Percentiles rank a stretch among this genome's conserved stretches.
These are phyloP conservation scores for Kobus ellipsiprymnus DNA, from an alignment of 2,113 vertebrate genomes.

Conservation along the genomic window DNA sequence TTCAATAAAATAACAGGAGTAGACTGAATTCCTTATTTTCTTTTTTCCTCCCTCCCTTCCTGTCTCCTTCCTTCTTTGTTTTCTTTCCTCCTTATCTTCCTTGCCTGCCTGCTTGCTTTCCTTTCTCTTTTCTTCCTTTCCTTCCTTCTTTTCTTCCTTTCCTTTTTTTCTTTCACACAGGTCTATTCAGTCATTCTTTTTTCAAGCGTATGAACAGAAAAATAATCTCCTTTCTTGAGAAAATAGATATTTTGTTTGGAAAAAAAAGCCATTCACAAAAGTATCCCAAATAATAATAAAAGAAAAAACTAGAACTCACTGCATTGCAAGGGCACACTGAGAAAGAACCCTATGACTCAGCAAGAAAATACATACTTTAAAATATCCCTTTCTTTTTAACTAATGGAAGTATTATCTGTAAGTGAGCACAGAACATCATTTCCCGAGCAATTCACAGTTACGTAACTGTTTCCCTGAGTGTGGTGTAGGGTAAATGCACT, in stretches of 20 bases:
- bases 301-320: not conserved
- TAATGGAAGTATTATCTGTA: not conserved
- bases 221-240: not conserved
- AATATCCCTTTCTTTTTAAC: slow-evolving; percentile 27
- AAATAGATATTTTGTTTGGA: not conserved
- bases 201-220: not conserved
- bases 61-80: not conserved
- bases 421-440: not conserved
- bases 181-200: not conserved
- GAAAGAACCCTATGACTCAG: slow-evolving; percentile 25
- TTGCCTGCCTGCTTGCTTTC: not conserved
- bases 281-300: slow-evolving; percentile 11
- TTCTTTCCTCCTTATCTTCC: too few species aligned
- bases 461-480: not conserved
- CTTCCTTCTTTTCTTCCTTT: not conserved
- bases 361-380: slow-evolving; percentile 4
- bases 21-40: not conserved
- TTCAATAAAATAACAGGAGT: not conserved
- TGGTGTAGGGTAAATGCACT: not conserved
- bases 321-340: not conserved
- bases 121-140: not conserved
- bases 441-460: not conserved
- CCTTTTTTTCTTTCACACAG: not conserved
- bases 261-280: slow-evolving; percentile 28
- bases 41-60: not conserved